A percentile compares a stretch with the other conserved stretches of the same genome.
Conservation (phyloP, 2,888 invertebrate species). For the Platycnemis pennipes region DNA sequence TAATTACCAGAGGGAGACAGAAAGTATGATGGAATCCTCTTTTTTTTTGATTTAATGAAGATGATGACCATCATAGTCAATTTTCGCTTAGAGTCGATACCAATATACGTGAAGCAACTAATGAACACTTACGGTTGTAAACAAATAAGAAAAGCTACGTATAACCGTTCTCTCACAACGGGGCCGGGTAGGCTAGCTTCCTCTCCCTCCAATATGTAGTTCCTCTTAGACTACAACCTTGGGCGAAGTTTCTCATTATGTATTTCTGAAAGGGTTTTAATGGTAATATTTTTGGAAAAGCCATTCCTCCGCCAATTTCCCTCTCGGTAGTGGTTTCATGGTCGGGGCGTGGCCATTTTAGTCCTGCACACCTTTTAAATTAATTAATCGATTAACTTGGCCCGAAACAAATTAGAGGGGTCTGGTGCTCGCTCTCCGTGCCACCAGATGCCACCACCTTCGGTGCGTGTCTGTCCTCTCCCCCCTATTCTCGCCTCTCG, state of each 20-base stretch:
- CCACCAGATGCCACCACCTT: slow-evolving; percentile 12
- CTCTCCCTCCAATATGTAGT: not conserved
- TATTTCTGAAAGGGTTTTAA: not conserved
- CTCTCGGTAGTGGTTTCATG: not conserved
- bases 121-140: not conserved
- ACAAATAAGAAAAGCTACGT: not conserved
- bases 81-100: not conserved
- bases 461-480: not conserved
- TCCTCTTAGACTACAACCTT: too few species aligned
- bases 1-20: too few species aligned
- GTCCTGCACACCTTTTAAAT: not conserved
- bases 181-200: not conserved
- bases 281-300: not conserved
- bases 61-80: not conserved
- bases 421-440: not conserved
- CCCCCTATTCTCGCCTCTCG: not conserved
- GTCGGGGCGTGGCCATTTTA: not conserved
- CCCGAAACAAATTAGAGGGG: not conserved
- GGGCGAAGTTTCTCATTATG: not conserved
- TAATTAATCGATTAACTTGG: slow-evolving; percentile 23
- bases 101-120: too few species aligned
- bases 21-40: not conserved
- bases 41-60: not conserved
- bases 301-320: not conserved
- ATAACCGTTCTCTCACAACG: too few species aligned